These are phyloP conservation scores for Hemitrygon akajei DNA, from an alignment of 2,797 vertebrate genomes.

Conservation along the genomic window DNA sequence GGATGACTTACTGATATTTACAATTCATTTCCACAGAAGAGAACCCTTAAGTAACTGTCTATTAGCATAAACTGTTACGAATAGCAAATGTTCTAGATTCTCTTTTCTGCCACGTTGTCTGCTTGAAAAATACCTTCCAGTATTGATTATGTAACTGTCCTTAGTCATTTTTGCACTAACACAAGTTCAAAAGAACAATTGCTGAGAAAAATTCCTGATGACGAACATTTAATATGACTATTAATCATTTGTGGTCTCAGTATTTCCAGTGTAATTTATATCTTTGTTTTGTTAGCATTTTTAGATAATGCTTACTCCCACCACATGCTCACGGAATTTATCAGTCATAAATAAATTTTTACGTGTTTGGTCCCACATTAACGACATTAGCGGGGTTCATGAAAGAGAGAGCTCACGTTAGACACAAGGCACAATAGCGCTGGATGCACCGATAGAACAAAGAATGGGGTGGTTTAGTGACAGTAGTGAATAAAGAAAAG, in stretches of 20 bases:
- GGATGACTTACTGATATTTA: neutral
- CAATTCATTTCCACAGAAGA: neutral
- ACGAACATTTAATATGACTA: neutral
- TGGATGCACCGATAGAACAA: neutral
- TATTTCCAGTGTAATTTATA: neutral
- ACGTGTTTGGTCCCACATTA: neutral
- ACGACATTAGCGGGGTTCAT: neutral
- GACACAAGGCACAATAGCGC: neutral
- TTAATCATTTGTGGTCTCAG: neutral
- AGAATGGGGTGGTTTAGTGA: neutral
- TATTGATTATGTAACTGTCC: neutral
- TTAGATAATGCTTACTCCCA: neutral
- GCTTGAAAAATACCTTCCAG: neutral
- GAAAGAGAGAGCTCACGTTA: neutral
- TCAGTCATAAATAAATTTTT: neutral
- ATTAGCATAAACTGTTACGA: neutral
- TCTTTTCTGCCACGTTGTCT: neutral
- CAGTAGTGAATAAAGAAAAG: neutral
- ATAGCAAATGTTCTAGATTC: neutral
- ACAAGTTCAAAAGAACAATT: neutral
- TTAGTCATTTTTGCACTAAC: neutral
- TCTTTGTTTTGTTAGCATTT: neutral
- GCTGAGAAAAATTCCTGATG: neutral
- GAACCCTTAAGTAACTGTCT: neutral
- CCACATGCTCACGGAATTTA: neutral